phyloP scores from a whole-genome alignment of 1,140 invertebrate species.

The Lasaia peninsularis region DNA sequence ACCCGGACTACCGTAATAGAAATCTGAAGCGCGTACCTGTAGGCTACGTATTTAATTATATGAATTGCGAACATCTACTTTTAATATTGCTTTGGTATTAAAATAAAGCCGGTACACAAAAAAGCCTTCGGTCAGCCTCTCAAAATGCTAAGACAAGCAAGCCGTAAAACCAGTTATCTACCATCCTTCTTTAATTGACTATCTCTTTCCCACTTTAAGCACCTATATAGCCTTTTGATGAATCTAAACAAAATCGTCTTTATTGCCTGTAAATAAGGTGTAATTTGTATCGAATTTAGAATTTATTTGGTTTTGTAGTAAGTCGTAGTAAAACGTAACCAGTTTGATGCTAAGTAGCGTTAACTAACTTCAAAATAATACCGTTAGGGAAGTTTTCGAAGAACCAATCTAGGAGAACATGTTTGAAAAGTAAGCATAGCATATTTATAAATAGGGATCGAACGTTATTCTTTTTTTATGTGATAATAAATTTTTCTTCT shows the following conservation, averaged over 20 bases:
- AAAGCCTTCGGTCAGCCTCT: constrained; percentile 6
- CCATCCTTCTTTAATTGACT: neutral
- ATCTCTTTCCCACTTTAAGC: constrained; percentile 7
- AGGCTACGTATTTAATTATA: neutral
- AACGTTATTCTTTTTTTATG: neutral
- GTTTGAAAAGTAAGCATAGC: constrained; percentile 17
- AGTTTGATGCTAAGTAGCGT: constrained; percentile 56
- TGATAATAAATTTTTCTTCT: too few species aligned
- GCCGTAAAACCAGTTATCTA: neutral
- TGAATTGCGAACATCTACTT: neutral
- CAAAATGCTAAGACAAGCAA: constrained; percentile 4
- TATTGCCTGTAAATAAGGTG: constrained; percentile 4
- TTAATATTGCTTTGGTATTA: neutral
- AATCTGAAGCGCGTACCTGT: too few species aligned
- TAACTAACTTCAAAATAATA: constrained; percentile 52
- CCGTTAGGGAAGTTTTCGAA: constrained; percentile 46
- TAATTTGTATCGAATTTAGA: constrained; percentile 15
- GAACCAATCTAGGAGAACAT: constrained; percentile 30
- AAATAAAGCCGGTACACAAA: neutral
- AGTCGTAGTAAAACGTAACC: constrained; percentile 65
- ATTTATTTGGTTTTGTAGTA: constrained; percentile 54
- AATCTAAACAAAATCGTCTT: constrained; percentile 1
- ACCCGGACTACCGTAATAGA: too few species aligned
- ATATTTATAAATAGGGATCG: constrained; percentile 1
- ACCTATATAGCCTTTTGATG: neutral